Base-by-base conservation (phyloP, 1,140 invertebrate species). In the Lepidurus arcticus region DNA sequence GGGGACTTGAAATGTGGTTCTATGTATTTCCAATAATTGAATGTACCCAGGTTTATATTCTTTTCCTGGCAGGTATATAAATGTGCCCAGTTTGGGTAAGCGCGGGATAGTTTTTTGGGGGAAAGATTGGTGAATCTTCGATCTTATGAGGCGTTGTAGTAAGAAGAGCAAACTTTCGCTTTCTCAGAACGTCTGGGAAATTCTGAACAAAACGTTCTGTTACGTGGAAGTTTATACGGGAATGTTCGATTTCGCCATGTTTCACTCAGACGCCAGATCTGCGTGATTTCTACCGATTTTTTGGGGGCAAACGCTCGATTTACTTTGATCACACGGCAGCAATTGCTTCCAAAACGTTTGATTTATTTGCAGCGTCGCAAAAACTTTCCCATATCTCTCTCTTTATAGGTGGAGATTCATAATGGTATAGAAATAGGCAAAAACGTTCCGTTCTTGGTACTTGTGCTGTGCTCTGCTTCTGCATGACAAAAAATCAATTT, bases 271-370 rank as follows among this genome's bases (percentile, higher is more conserved):
- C 21, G 16, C 21, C 53, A 13, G 9, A n/a, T 65, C 53, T 21
- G 53, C n/a, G 13, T 16, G 16, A 47, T 47, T 47, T 65, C 13
- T 16, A 1, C 16, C 0, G 45, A 47, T 11, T 47, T 65, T 7
- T 53, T 65, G 21, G 53, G 13, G n/a, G 53, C 34, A 65, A 65
- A 65, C 53, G 53, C 21, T 65, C 53, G 21, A 21, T 65, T n/a
- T 7, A 21, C n/a, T 65, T 65, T 65, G 16, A 21, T 13, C 21
- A n/a, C 53, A n/a, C 21, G 53, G 34, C 34, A 65, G 21, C 53
- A 65, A 65, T 65, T 65, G 53, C 16, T 65, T 65, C 53, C 53
- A 65, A 13, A 65, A 21, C 53, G 21, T 65, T 65, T 65, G 53
- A 65, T 65, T 65, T 65, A 65, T 65, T 65, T 65, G 16, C 53